phyloP scores from a whole-genome alignment of 2,113 vertebrate genomes.

The Corvus moneduloides region DNA sequence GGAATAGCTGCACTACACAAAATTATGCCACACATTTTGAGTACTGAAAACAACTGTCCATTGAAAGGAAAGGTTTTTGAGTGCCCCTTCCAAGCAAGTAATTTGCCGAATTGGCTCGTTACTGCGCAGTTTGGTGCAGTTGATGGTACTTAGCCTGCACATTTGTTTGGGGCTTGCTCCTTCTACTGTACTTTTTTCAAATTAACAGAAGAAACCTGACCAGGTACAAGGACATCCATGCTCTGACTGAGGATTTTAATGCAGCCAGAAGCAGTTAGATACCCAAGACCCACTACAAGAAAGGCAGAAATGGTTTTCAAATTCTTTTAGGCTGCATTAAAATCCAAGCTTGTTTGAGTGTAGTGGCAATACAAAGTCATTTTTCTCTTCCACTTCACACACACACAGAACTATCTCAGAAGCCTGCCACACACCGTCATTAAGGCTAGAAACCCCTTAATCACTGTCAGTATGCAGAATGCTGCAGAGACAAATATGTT shows the following conservation, averaged over 20 bases:
- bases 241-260: not conserved
- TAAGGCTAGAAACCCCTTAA: constrained; percentile 13
- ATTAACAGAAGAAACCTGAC: not conserved
- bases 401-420: not conserved
- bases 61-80: not conserved
- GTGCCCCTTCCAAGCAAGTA: not conserved
- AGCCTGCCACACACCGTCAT: not conserved
- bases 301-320: not conserved
- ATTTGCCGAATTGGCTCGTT: fast-evolving
- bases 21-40: not conserved
- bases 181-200: not conserved
- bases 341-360: not conserved
- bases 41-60: not conserved
- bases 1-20: not conserved
- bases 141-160: not conserved
- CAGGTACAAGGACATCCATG: not conserved
- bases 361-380: not conserved
- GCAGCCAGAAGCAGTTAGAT: not conserved
- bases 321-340: not conserved
- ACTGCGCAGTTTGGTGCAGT: not conserved
- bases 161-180: not conserved
- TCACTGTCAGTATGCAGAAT: not conserved
- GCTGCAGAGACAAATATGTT: not conserved
- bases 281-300: not conserved
- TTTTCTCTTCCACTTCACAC: not conserved